Evolutionary conservation across 1,140 invertebrate genomes (phyloP).

Genomic region (Helicoverpa armigera): DNA sequence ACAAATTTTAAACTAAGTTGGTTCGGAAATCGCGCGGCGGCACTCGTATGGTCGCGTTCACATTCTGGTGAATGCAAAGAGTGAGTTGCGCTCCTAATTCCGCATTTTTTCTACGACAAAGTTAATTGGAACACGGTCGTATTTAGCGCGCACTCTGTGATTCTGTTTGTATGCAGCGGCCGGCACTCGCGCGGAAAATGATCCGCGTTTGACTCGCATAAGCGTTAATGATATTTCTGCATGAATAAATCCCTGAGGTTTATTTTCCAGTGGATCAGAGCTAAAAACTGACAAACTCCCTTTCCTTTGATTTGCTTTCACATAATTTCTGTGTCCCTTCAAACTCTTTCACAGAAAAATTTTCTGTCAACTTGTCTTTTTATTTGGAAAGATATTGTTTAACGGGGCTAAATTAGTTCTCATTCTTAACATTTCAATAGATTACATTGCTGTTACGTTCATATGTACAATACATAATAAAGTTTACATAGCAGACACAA

Average conservation of each 20-base stretch:
- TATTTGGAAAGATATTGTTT: too few species aligned
- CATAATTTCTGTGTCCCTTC: not conserved
- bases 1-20: slow-evolving; percentile 58
- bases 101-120: slow-evolving; percentile 50
- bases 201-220: slow-evolving; percentile 59
- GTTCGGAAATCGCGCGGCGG: slow-evolving; percentile 54
- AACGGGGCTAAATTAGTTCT: too few species aligned
- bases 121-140: slow-evolving; percentile 60
- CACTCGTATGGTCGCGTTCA: slow-evolving; percentile 49
- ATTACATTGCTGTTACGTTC: too few species aligned
- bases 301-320: slow-evolving; percentile 25
- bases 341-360: too few species aligned
- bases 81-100: slow-evolving; percentile 50
- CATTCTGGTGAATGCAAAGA: slow-evolving; percentile 55
- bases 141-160: slow-evolving; percentile 60
- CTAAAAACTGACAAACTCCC: not conserved
- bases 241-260: slow-evolving; percentile 39
- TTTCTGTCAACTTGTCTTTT: too few species aligned
- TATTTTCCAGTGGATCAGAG: slow-evolving; percentile 18
- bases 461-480: too few species aligned
- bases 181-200: slow-evolving; percentile 58
- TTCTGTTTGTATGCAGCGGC: slow-evolving; percentile 64
- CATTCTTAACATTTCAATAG: too few species aligned
- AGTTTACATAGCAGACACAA: too few species aligned
- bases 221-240: slow-evolving; percentile 59